Evolutionary conservation across 2,113 vertebrate genomes (phyloP).

Genomic region (Edolisoma coerulescens): DNA sequence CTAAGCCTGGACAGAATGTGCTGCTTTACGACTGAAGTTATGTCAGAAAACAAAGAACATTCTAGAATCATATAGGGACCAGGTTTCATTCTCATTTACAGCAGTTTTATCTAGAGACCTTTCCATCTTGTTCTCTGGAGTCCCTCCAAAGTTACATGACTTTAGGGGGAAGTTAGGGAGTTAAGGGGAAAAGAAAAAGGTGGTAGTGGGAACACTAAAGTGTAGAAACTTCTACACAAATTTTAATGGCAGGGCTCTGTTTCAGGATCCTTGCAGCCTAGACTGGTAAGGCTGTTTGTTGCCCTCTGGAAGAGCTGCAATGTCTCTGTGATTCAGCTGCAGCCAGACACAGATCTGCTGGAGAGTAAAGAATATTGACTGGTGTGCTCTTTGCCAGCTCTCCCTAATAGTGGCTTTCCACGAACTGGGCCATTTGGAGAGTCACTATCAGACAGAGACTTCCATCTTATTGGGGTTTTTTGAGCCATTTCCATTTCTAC

Average conservation of each 20-base stretch:
- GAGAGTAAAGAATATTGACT: background rate
- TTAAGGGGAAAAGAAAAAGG: fast-evolving
- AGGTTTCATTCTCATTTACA: background rate
- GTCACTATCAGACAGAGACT: background rate
- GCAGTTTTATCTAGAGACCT: background rate
- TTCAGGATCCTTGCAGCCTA: background rate
- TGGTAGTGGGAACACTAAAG: background rate
- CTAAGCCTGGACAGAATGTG: background rate
- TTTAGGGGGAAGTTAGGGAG: background rate
- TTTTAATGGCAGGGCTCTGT: background rate
- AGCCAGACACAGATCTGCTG: background rate
- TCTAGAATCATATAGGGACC: background rate
- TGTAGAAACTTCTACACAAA: background rate
- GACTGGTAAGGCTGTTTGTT: background rate
- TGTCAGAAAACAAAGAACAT: background rate
- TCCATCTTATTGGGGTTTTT: background rate
- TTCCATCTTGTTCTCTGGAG: background rate
- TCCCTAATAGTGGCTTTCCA: background rate
- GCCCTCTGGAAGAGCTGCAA: background rate
- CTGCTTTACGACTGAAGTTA: background rate
- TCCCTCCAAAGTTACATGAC: background rate
- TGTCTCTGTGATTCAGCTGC: background rate
- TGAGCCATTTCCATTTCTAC: background rate
- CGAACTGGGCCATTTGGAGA: background rate
- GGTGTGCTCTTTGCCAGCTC: background rate